A percentile compares a stretch with the other conserved stretches of the same genome.
phyloP scores from a whole-genome alignment of 2,113 vertebrate genomes.

The Dipodomys ordii region DNA sequence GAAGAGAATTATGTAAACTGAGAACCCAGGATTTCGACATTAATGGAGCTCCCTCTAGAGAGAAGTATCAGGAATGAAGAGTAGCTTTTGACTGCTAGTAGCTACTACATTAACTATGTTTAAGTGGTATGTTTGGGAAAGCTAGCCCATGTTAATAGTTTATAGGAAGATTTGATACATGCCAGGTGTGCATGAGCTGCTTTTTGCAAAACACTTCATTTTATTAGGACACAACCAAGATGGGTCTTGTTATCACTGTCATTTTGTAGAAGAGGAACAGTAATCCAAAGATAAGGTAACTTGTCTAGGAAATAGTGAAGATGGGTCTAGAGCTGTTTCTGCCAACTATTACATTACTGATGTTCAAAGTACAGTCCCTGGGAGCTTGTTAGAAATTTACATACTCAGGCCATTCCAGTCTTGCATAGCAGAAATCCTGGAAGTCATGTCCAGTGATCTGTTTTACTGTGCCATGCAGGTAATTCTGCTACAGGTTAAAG shows the following conservation, averaged over 20 bases:
- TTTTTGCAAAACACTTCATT: neutral
- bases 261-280: slow-evolving; percentile 12
- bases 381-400: neutral
- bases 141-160: neutral
- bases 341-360: neutral
- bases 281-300: neutral
- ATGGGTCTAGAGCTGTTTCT: neutral
- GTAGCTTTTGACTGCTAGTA: neutral
- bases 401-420: neutral
- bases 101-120: slow-evolving; percentile 14
- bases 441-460: neutral
- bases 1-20: neutral
- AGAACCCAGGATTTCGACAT: neutral
- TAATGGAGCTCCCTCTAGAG: neutral
- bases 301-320: neutral
- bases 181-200: too few relatives aligned
- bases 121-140: neutral
- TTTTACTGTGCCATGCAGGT: neutral
- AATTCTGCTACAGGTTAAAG: neutral
- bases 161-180: neutral
- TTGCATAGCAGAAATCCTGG: neutral
- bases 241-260: neutral
- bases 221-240: slow-evolving; percentile 1
- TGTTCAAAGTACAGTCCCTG: neutral
- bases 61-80: slow-evolving; percentile 4